Conservation (phyloP, 2,888 invertebrate species). For the Heteromurus nitidus region DNA sequence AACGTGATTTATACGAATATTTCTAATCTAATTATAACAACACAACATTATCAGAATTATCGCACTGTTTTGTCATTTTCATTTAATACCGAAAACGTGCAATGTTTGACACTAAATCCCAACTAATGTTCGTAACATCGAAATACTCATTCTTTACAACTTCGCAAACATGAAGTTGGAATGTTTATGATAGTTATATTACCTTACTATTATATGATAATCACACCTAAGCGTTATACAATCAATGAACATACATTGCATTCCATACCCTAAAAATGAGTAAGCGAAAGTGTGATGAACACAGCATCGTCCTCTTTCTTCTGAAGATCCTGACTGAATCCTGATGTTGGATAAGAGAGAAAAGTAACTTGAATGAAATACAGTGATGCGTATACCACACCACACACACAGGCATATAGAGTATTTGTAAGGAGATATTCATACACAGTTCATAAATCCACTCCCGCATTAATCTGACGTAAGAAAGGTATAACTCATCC, state of each 20-base stretch:
- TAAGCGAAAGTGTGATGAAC: not conserved
- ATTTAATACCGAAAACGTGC: no score
- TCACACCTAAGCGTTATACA: slow-evolving; percentile 11
- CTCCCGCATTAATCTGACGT: slow-evolving; percentile 27
- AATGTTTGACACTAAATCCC: no score
- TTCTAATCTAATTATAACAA: no score
- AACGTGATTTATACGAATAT: no score
- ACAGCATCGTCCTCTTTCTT: not conserved
- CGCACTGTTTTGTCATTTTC: no score
- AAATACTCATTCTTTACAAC: slow-evolving; percentile 15
- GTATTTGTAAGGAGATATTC: not conserved
- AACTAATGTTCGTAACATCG: no score
- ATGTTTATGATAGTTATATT: slow-evolving; percentile 37
- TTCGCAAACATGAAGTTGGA: slow-evolving; percentile 34
- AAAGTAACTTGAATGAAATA: slow-evolving; percentile 11
- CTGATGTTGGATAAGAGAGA: slow-evolving; percentile 11
- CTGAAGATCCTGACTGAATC: not conserved
- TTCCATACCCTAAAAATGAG: slow-evolving; percentile 7
- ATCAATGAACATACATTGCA: not conserved
- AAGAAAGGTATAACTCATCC: slow-evolving; percentile 41
- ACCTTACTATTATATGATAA: slow-evolving; percentile 20
- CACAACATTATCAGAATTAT: no score
- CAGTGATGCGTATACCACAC: no score
- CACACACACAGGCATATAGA: no score
- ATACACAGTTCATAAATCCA: slow-evolving; percentile 24